A percentile compares a stretch with the other conserved stretches of the same genome.
Conservation (phyloP, 2,888 invertebrate genomes). For the Netelia melanura region DNA sequence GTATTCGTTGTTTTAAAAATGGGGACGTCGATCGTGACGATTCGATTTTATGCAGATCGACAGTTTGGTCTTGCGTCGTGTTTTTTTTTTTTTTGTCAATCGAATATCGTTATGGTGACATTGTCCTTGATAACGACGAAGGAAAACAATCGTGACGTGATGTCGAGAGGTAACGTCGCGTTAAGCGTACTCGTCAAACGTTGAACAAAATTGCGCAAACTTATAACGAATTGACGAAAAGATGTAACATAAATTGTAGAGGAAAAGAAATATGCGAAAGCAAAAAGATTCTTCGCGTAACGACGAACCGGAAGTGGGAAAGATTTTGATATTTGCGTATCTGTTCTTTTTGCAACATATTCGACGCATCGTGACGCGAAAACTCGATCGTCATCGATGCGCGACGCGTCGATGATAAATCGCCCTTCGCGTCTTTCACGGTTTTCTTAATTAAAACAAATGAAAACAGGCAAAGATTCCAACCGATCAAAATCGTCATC, state of each 20-base stretch:
- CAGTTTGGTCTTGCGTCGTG: not conserved
- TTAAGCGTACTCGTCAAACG: not conserved
- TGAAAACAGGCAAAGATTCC: no score
- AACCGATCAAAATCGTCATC: no score
- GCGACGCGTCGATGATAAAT: no score
- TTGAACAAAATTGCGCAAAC: not conserved
- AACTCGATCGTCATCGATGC: not conserved
- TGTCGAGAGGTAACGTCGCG: not conserved
- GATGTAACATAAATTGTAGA: not conserved
- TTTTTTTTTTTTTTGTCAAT: conserved; percentile 6
- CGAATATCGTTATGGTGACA: conserved; percentile 37
- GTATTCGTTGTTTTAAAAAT: no score
- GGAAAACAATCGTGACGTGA: not conserved
- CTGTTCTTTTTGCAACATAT: no score
- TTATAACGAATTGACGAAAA: not conserved
- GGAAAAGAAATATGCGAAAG: not conserved
- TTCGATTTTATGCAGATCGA: conserved; percentile 35
- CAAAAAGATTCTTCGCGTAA: no score
- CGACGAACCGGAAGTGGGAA: not conserved
- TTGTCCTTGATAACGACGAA: conserved; percentile 45
- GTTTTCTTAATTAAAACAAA: no score
- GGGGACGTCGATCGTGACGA: conserved; percentile 37
- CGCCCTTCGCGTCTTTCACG: no score
- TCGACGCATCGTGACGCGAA: not conserved
- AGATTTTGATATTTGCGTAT: no score